phyloP scores from a whole-genome alignment of 2,888 invertebrate genomes.

The Hydrotaea cyrtoneurina region DNA sequence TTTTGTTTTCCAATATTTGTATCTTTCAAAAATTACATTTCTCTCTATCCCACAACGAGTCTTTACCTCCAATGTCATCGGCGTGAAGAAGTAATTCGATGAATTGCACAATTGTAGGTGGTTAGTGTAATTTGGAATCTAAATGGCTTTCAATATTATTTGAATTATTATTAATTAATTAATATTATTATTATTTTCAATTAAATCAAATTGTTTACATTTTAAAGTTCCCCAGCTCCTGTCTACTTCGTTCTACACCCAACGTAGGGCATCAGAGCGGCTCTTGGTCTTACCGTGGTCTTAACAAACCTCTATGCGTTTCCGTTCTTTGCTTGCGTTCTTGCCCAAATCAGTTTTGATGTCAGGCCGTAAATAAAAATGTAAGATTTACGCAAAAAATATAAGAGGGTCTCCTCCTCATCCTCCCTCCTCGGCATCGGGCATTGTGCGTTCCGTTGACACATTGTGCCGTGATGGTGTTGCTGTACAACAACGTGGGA shows the following conservation, averaged over 20 bases:
- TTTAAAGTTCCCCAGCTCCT: too few species aligned
- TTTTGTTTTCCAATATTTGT: too few species aligned
- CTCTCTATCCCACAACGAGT: too few species aligned
- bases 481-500: background rate
- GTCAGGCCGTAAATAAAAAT: constrained; percentile 44
- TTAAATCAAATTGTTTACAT: too few species aligned
- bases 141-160: too few species aligned
- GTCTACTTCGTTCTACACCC: background rate
- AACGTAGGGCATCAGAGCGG: background rate
- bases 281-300: background rate
- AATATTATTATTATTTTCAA: too few species aligned
- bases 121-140: too few species aligned
- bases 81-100: too few species aligned
- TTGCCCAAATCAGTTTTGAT: constrained; percentile 42
- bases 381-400: constrained; percentile 47
- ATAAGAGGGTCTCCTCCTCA: constrained; percentile 6
- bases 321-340: background rate
- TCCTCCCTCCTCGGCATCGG: background rate
- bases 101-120: too few species aligned
- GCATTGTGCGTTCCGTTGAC: background rate
- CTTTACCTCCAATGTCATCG: too few species aligned
- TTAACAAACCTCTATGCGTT: background rate
- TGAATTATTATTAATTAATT: too few species aligned
- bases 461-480: background rate
- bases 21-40: too few species aligned